Percentiles rank a stretch among this genome's conserved stretches.
Evolutionary conservation across 2,888 invertebrate genomes (phyloP).

Genomic region (Amorpha juglandis): DNA sequence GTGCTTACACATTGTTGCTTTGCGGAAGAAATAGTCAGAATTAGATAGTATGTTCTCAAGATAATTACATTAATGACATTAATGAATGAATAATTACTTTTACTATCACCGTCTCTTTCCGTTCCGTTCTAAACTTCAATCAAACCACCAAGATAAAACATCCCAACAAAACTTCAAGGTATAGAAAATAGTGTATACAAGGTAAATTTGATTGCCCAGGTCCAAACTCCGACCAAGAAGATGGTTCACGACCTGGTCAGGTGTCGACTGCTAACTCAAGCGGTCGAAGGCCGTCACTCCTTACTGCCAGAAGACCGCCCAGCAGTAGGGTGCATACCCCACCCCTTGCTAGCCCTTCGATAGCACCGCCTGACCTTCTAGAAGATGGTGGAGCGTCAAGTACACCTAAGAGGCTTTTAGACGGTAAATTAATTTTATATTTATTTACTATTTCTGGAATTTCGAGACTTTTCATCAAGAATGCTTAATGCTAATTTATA

Average conservation of each 20-base stretch:
- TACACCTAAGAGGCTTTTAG: constrained; percentile 88
- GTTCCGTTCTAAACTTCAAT: neutral
- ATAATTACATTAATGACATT: too few species aligned
- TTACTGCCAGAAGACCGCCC: constrained; percentile 77
- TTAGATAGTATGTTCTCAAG: too few species aligned
- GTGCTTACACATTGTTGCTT: too few species aligned
- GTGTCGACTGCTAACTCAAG: constrained; percentile 87
- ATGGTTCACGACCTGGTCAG: constrained; percentile 89
- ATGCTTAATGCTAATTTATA: too few species aligned
- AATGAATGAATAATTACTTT: too few species aligned
- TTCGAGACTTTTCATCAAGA: too few species aligned
- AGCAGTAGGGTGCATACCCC: constrained; percentile 89
- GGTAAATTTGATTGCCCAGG: constrained; percentile 57
- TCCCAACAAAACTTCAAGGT: neutral
- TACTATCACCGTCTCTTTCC: too few species aligned
- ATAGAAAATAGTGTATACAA: neutral
- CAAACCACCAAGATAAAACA: neutral
- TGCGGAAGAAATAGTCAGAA: too few species aligned
- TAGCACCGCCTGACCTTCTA: constrained; percentile 86
- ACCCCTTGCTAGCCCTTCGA: constrained; percentile 87
- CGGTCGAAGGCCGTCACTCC: constrained; percentile 71
- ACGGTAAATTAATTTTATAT: constrained; percentile 65
- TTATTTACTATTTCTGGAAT: too few species aligned
- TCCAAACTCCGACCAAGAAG: constrained; percentile 90
- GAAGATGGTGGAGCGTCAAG: constrained; percentile 93